phyloP scores from a whole-genome alignment of 2,888 invertebrate species.

The Ametastegia equiseti region DNA sequence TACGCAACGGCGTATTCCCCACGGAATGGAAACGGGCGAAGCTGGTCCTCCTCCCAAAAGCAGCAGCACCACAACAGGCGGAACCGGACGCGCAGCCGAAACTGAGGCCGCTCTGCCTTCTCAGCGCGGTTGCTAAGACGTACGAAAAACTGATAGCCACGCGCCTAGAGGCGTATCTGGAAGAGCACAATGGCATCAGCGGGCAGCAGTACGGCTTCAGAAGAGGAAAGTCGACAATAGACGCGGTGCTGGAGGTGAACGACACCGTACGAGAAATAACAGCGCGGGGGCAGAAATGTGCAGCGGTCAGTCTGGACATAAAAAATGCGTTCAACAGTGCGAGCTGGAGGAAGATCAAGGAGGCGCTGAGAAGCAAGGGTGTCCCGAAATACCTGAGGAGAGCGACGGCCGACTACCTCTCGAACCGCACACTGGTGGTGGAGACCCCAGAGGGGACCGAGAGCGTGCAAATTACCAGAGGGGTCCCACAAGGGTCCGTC shows the following conservation, averaged over 20 bases:
- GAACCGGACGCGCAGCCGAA: background rate
- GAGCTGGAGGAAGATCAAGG: background rate
- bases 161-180: background rate
- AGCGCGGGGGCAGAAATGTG: background rate
- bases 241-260: background rate
- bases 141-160: background rate
- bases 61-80: background rate
- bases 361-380: background rate
- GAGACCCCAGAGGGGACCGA: background rate
- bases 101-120: background rate
- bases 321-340: too few relatives aligned
- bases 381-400: background rate
- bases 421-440: background rate
- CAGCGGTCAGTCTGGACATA: background rate
- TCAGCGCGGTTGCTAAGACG: slow-evolving; percentile 6
- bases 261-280: background rate
- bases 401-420: background rate
- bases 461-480: background rate
- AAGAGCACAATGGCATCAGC: background rate
- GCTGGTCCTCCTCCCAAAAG: slow-evolving; percentile 1
- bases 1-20: slow-evolving; percentile 10
- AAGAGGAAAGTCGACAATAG: background rate
- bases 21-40: background rate
- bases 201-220: slow-evolving; percentile 23
- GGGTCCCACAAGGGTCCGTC: slow-evolving; percentile 12